Evolutionary conservation across 2,797 vertebrate species (phyloP), one percentile per base, ranked within the genome.

Genomic region (Melopsittacus undulatus): DNA sequence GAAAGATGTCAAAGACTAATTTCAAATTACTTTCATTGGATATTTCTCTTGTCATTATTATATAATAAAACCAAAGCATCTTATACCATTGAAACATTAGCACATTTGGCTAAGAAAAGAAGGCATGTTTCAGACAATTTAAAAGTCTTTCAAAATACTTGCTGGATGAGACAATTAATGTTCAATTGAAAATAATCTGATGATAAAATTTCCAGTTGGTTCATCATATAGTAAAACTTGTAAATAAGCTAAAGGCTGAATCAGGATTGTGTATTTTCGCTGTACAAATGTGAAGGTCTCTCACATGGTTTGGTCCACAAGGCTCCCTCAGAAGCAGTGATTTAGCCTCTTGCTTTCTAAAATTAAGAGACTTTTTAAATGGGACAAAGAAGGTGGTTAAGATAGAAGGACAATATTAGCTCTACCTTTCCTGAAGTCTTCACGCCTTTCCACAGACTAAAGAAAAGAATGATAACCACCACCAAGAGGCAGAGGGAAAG

Each of bases 391-490:
- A 64, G 0, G 10, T 29, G 79, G 59, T 14, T 57, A 69, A 89
- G 90, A 92, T 30, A 81, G 67, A 68, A 89, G 54, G 80, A 91
- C 64, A 94, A 13, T 32, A 36, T 91, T 78, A 91, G 42, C 73
- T 91, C 81, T 98, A 99, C 99, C 99, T 99, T 99, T 96, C 99
- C 99, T 12, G 99, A 99, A 11, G 99, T 99, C 97, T 99, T 99
- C 96, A 99, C 99, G 9, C 99, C 99, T 98, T 99, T 99, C 99
- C 99, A 99, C 77, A 99, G 97, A 96, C 99, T 99, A 97, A 99
- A 99, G 97, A 99, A 99, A 87, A 99, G 98, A 93, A 99, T 98
- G 92, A 99, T 97, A 68, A 99, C 98, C 24, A 99, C 99, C 43
- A 98, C 97, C 49, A 99, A 94, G 52, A 99, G 98, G 91, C 99